Evolutionary conservation across 2,113 vertebrate genomes (phyloP).

Genomic region (Heteronetta atricapilla): DNA sequence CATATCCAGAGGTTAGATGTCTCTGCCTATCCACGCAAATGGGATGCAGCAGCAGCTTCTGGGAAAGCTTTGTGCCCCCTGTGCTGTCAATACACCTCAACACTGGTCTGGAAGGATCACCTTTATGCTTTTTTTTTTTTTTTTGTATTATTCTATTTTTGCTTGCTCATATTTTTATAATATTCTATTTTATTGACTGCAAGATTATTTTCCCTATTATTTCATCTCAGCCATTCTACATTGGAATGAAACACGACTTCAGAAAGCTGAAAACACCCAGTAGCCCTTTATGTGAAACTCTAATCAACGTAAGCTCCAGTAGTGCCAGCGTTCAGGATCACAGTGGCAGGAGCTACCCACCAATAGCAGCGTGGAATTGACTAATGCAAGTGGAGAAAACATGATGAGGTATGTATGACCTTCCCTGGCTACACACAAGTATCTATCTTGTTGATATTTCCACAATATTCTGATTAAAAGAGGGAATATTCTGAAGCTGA

Average conservation of each 20-base stretch:
- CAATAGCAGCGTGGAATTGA: background rate
- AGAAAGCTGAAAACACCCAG: background rate
- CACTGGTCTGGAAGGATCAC: background rate
- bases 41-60: background rate
- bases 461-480: background rate
- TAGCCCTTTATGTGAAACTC: background rate
- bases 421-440: background rate
- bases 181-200: background rate
- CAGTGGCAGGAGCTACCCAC: background rate
- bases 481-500: background rate
- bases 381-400: background rate
- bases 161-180: background rate
- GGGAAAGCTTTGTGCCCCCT: background rate
- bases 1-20: background rate
- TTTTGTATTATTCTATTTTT: background rate
- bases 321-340: background rate
- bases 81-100: background rate
- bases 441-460: background rate
- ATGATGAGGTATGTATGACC: background rate
- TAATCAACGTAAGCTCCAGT: fast-evolving
- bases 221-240: background rate
- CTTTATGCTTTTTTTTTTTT: background rate
- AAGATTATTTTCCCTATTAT: background rate
- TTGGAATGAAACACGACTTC: background rate
- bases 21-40: background rate